Conservation (phyloP, 2,888 invertebrate genomes). For the Drosophila kuntzei region DNA sequence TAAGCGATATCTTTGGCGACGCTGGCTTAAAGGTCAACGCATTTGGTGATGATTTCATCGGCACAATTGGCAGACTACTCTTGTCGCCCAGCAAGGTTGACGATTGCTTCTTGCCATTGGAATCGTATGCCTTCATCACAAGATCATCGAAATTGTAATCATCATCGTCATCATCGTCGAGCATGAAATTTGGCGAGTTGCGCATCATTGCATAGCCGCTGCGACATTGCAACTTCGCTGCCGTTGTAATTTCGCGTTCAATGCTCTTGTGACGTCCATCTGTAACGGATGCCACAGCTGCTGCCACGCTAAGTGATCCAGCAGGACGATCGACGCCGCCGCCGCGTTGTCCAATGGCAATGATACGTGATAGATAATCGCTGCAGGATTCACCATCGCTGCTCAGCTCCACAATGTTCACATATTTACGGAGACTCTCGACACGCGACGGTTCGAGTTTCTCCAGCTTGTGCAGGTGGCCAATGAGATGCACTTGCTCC, state of each 20-base stretch:
- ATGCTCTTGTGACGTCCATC: constrained; percentile 38
- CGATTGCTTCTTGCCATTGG: constrained; percentile 34
- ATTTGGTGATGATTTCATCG: constrained; percentile 63
- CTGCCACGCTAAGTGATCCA: neutral
- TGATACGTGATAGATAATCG: constrained; percentile 54
- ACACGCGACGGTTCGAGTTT: constrained; percentile 91
- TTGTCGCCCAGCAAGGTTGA: neutral
- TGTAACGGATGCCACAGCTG: constrained; percentile 12
- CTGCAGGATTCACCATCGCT: constrained; percentile 68
- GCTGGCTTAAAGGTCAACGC: constrained; percentile 81
- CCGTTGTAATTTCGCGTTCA: constrained; percentile 31
- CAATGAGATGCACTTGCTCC: constrained; percentile 93
- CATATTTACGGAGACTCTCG: constrained; percentile 91
- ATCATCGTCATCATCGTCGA: constrained; percentile 90
- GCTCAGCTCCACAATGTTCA: constrained; percentile 86
- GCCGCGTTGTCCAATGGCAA: constrained; percentile 36
- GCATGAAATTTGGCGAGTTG: constrained; percentile 83
- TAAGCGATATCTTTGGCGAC: constrained; percentile 70
- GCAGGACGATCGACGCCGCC: neutral
- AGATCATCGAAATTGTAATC: constrained; percentile 93
- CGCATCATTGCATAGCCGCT: constrained; percentile 52
- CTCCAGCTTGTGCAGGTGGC: constrained; percentile 92
- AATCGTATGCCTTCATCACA: constrained; percentile 85
- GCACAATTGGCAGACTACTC: constrained; percentile 29
- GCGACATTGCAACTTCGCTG: constrained; percentile 30